Evolutionary conservation across 2,888 invertebrate species (phyloP), one percentile per base, ranked within the genome.

Genomic region (Callinectes sapidus): DNA sequence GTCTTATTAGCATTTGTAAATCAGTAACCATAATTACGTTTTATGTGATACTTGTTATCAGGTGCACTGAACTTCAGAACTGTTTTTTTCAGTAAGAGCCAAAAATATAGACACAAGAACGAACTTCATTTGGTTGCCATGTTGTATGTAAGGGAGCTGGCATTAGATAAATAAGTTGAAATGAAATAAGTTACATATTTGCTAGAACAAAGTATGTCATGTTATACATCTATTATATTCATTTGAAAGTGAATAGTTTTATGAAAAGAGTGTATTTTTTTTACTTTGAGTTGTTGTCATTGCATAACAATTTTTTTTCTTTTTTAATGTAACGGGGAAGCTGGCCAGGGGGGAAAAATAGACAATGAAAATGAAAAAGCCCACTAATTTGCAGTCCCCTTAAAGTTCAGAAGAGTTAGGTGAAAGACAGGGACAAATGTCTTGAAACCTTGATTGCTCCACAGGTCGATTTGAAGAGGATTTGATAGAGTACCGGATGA

Each of bases 381-480:
- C n/a, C n/a, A n/a, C n/a, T n/a, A n/a, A n/a, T n/a, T n/a, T n/a
- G n/a, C n/a, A n/a, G n/a, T n/a, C n/a, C n/a, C n/a, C n/a, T n/a
- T n/a, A n/a, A n/a, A n/a, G n/a, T n/a, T n/a, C n/a, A n/a, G n/a
- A n/a, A n/a, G n/a, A n/a, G n/a, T n/a, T n/a, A n/a, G n/a, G n/a
- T n/a, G n/a, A n/a, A n/a, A n/a, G n/a, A n/a, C n/a, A n/a, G n/a
- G n/a, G n/a, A n/a, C n/a, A n/a, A n/a, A n/a, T n/a, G n/a, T n/a
- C n/a, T n/a, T n/a, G n/a, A n/a, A n/a, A 5, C 39, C 39, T 39
- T 39, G 39, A 3, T 8, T 86, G 87, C 42, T 55, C 48, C 35
- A 14, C 95, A 97, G 99, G 99, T 13, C 97, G 99, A 90, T 99
- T 99, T 96, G 99, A 99, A 96, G 99, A 99, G 95, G 98, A 99